These are phyloP conservation scores for Byasa hedistus DNA, from an alignment of 2,888 invertebrate species.

Conservation along the genomic window DNA sequence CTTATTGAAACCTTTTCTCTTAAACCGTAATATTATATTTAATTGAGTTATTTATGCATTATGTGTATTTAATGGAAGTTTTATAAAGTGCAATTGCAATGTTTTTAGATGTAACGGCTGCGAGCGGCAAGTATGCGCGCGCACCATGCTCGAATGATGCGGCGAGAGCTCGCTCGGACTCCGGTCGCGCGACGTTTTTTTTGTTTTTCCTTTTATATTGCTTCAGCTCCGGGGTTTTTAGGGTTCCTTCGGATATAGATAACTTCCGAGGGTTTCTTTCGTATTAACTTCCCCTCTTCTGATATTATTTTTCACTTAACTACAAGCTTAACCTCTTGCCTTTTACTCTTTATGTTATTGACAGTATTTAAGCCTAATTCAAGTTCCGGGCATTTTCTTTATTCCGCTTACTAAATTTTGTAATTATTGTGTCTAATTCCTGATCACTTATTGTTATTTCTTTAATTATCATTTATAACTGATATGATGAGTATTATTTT, in stretches of 20 bases:
- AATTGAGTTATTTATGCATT: not conserved
- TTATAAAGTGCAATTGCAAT: not conserved
- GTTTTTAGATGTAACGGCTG: not conserved
- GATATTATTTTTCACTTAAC: not conserved
- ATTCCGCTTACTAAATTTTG: too few relatives aligned
- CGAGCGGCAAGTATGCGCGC: slow-evolving; percentile 6
- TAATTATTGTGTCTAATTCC: too few relatives aligned
- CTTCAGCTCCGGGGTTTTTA: not conserved
- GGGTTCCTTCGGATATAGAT: not conserved
- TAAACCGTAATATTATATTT: slow-evolving; percentile 4
- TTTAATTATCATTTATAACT: too few relatives aligned
- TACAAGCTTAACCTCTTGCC: too few relatives aligned
- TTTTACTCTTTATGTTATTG: too few relatives aligned
- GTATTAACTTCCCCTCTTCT: not conserved
- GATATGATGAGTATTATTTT: too few relatives aligned
- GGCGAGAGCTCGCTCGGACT: slow-evolving; percentile 4
- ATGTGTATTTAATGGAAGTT: not conserved
- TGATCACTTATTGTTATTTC: too few relatives aligned
- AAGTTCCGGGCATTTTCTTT: too few relatives aligned
- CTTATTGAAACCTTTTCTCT: not conserved
- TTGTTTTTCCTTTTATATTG: slow-evolving; percentile 9
- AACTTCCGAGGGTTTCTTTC: not conserved
- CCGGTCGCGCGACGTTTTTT: slow-evolving; percentile 1
- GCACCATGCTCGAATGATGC: slow-evolving; percentile 10
- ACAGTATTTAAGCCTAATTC: too few relatives aligned